phyloP scores from a whole-genome alignment of 2,888 invertebrate genomes.

The Candidula unifasciata region DNA sequence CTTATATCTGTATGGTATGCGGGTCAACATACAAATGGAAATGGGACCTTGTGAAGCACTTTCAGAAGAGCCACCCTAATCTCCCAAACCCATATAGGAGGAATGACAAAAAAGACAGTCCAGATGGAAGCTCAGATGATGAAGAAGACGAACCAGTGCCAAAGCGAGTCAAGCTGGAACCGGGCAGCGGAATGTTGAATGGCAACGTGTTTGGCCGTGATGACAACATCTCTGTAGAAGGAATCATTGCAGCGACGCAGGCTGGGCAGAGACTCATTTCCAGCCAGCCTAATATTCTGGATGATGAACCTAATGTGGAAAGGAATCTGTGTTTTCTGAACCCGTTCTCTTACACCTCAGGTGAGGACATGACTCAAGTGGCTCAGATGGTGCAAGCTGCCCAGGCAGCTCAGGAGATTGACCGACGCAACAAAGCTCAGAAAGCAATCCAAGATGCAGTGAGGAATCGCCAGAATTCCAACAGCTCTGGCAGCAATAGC shows the following conservation, averaged over 20 bases:
- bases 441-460: conserved; percentile 36
- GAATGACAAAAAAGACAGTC: conserved; percentile 62
- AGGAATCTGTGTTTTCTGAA: conserved; percentile 31
- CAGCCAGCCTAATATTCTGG: conserved; percentile 53
- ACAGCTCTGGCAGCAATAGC: background rate
- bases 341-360: background rate
- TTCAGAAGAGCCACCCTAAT: conserved; percentile 75
- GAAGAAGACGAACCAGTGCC: conserved; percentile 39
- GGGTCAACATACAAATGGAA: conserved; percentile 77
- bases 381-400: conserved; percentile 35
- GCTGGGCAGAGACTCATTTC: conserved; percentile 52
- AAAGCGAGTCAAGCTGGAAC: conserved; percentile 9
- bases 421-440: conserved; percentile 35
- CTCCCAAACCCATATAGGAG: conserved; percentile 74
- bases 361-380: background rate
- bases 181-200: background rate
- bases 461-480: conserved; percentile 17
- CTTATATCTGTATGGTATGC: conserved; percentile 76
- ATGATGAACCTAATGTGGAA: conserved; percentile 49
- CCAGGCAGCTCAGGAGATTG: conserved; percentile 45
- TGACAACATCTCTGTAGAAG: conserved; percentile 53
- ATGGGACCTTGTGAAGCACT: conserved; percentile 77
- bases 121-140: conserved; percentile 52
- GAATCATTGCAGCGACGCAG: conserved; percentile 53
- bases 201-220: conserved; percentile 17